Evolutionary conservation across 30 jellyfish, hydroid and myxozoan species (phyloP), one percentile per base, ranked within the genome.

Genomic region (Phacellophora camtschatica): DNA sequence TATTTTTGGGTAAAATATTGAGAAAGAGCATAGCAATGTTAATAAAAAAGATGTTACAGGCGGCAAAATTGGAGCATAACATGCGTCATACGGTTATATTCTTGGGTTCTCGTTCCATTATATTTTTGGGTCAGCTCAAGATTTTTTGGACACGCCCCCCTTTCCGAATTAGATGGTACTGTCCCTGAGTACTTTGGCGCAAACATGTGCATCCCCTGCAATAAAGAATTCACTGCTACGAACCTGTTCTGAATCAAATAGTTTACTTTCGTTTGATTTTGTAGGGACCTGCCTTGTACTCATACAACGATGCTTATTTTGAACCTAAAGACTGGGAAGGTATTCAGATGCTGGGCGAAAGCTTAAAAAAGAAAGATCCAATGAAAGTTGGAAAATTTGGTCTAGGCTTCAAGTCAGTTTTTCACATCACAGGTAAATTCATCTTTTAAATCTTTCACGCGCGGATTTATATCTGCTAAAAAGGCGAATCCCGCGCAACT

Each of bases 361-460:
- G 95, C 34, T 5, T 53, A 10, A 88, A 88, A 39, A 75, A 55
- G 37, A 88, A 81, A 48, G 95, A 88, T 36, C 84, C 95, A 29
- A 34, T 88, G 27, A 88, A 88, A 79, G 95, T 88, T 70, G 97
- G 97, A n/a, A 72, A 68, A 36, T 88, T 88, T 81, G 97, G 97
- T 13, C 85, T 88, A 1, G 97, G 97, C 23, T 88, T 88, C 68
- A 88, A 88, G 42, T 88, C 97, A 12, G 94, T 81, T 18, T 88
- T 69, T 46, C 97, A 88, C 32, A 31, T 88, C 1, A 68, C 97
- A 69, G 97, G 95, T 88, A 18, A 31, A 69, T 1, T 5, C 19
- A 5, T 20, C 4, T 0, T 7, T 25, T 16, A 75, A 28, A 20
- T 41, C 54, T 41, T 7, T 7, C 16, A 41, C 16, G 54, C 13